Evolutionary conservation across 2,888 invertebrate genomes (phyloP).

Genomic region (Melinopterus prodromus): DNA sequence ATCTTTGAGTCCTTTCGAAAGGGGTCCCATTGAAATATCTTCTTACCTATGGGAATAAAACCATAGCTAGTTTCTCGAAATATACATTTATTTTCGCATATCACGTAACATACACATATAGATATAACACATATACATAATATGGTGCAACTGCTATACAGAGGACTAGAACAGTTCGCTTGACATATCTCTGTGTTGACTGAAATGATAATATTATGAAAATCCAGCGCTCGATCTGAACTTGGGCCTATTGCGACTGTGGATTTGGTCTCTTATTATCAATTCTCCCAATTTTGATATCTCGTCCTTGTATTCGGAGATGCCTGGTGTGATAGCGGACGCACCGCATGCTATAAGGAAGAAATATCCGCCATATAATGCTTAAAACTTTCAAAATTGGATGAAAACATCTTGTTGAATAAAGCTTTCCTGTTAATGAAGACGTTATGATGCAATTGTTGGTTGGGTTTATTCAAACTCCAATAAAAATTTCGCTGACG

Average conservation of each 20-base stretch:
- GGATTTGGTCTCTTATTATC: conserved; percentile 69
- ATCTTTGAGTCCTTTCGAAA: conserved; percentile 46
- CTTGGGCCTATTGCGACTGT: conserved; percentile 49
- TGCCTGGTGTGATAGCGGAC: conserved; percentile 49
- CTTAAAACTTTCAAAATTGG: too few relatives aligned
- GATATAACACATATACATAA: conserved; percentile 16
- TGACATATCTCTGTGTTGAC: background rate
- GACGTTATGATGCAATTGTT: background rate
- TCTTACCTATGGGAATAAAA: conserved; percentile 39
- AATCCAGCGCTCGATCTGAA: conserved; percentile 6
- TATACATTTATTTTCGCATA: conserved; percentile 28
- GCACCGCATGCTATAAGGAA: conserved; percentile 34
- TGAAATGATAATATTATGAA: background rate
- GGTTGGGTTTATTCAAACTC: background rate
- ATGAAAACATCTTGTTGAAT: background rate
- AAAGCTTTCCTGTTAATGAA: background rate
- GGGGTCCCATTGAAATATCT: conserved; percentile 48
- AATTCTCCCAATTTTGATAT: conserved; percentile 68
- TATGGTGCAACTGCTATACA: background rate
- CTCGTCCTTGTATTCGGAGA: conserved; percentile 70
- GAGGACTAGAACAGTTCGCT: background rate
- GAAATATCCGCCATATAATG: background rate
- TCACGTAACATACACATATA: conserved; percentile 27
- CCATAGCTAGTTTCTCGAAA: conserved; percentile 21
- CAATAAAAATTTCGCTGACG: background rate